Percentiles rank a stretch among this genome's conserved stretches.
These are phyloP conservation scores for Pseudochaenichthys georgianus DNA, from an alignment of 2,797 vertebrate species.

Conservation along the genomic window DNA sequence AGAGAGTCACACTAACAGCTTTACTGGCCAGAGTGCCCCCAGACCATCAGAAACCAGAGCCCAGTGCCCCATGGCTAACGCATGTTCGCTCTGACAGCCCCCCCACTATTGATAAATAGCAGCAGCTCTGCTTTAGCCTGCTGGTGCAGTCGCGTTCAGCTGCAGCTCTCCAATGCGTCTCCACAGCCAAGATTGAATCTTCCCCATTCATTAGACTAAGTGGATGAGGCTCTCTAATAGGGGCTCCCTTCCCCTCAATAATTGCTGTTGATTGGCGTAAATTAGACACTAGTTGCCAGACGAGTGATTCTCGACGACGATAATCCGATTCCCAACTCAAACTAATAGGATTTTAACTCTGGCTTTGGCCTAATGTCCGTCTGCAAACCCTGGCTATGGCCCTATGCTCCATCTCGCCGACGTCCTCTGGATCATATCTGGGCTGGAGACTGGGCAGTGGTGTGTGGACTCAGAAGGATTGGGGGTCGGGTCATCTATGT, in stretches of 20 bases:
- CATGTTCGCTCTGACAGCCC: slow-evolving; percentile 72
- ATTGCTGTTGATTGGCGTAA: slow-evolving; percentile 92
- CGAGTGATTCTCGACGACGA: slow-evolving; percentile 91
- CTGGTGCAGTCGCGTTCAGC: slow-evolving; percentile 82
- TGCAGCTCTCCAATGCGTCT: slow-evolving; percentile 85
- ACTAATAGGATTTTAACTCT: slow-evolving; percentile 93
- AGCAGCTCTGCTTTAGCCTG: slow-evolving; percentile 79
- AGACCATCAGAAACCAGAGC: slow-evolving; percentile 72
- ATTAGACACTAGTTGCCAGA: slow-evolving; percentile 92
- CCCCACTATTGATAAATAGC: slow-evolving; percentile 82
- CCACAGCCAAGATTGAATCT: slow-evolving; percentile 90
- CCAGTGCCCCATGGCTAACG: slow-evolving; percentile 67
- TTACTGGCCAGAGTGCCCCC: slow-evolving; percentile 55
- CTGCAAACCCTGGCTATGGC: slow-evolving; percentile 87
- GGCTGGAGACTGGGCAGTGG: slow-evolving; percentile 34
- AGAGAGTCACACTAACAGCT: slow-evolving; percentile 51
- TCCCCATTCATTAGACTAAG: slow-evolving; percentile 92
- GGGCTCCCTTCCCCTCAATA: slow-evolving; percentile 92
- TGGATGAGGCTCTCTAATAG: slow-evolving; percentile 91
- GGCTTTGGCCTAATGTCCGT: slow-evolving; percentile 90
- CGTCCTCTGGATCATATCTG: slow-evolving; percentile 84
- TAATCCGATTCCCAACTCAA: slow-evolving; percentile 91
- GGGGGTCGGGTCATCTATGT: slow-evolving; percentile 49
- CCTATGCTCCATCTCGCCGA: slow-evolving; percentile 79
- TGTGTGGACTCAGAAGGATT: slow-evolving; percentile 44